Percentiles rank a stretch among this genome's conserved stretches.
Evolutionary conservation across 2,113 vertebrate genomes (phyloP).

Genomic region (Trematocara nigrifrons): DNA sequence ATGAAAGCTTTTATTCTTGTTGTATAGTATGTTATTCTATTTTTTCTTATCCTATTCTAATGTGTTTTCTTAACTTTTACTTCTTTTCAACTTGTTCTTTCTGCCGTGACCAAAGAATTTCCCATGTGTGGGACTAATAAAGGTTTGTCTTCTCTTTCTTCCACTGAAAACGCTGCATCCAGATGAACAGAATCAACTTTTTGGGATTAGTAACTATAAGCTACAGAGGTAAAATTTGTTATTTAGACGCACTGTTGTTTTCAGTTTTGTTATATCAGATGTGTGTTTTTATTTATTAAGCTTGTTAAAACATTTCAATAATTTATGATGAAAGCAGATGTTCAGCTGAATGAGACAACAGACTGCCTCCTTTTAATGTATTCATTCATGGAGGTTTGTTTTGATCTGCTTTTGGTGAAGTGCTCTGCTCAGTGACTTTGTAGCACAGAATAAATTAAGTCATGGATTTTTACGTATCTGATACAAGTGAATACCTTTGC

Average conservation of each 20-base stretch:
- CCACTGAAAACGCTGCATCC: not conserved
- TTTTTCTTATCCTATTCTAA: not conserved
- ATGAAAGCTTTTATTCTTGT: not conserved
- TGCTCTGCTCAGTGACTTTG: not conserved
- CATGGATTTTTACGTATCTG: not conserved
- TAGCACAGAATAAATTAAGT: not conserved
- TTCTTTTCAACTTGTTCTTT: not conserved
- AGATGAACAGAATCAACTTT: not conserved
- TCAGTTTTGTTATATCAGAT: not conserved
- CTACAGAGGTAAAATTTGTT: not conserved
- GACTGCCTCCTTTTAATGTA: not conserved
- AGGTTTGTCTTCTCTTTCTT: not conserved
- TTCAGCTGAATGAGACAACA: not conserved
- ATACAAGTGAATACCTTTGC: not conserved
- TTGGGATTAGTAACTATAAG: not conserved
- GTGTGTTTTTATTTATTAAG: not conserved
- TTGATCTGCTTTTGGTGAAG: not conserved
- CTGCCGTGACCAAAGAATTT: accelerated
- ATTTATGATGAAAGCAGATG: not conserved
- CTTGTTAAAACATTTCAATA: not conserved
- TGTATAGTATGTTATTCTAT: not conserved
- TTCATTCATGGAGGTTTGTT: not conserved
- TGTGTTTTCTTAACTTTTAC: not conserved
- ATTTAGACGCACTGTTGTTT: not conserved
- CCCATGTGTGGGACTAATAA: not conserved